phyloP scores from a whole-genome alignment of 2,113 vertebrate genomes.

The Galemys pyrenaicus region DNA sequence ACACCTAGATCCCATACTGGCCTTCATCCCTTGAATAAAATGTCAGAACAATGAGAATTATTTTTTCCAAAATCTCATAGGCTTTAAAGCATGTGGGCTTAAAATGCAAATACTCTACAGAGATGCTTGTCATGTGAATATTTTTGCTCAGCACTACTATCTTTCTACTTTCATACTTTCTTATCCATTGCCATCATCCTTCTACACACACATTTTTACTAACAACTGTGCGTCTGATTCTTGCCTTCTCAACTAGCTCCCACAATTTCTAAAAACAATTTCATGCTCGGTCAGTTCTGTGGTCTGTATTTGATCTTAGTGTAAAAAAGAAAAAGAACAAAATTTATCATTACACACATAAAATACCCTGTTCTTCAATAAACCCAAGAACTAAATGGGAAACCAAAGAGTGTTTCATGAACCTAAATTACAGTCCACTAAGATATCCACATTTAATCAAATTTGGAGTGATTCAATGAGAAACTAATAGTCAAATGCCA shows the following conservation, averaged over 20 bases:
- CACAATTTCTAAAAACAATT: constrained; percentile 83
- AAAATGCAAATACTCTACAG: background rate
- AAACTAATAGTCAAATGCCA: constrained; percentile 5
- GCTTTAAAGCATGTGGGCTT: background rate
- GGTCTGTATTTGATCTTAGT: constrained; percentile 78
- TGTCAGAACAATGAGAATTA: background rate
- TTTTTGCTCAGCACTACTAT: background rate
- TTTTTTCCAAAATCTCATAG: background rate
- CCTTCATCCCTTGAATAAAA: constrained; percentile 69
- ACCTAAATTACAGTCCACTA: constrained; percentile 32
- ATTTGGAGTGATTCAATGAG: constrained; percentile 19
- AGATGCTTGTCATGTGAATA: background rate
- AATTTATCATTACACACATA: constrained; percentile 73
- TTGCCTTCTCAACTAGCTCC: constrained; percentile 53
- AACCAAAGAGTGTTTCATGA: constrained; percentile 60
- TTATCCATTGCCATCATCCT: background rate
- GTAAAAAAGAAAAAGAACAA: constrained; percentile 66
- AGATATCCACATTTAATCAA: constrained; percentile 60
- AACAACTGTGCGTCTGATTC: constrained; percentile 66
- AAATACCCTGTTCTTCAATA: constrained; percentile 53
- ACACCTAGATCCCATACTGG: constrained; percentile 75
- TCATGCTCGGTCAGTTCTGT: constrained; percentile 77
- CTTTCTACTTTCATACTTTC: background rate
- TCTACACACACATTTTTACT: constrained; percentile 38
- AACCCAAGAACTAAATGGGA: constrained; percentile 52